Conservation (phyloP, 2,113 vertebrate genomes). For the Pseudolaguvia tuberculata region DNA sequence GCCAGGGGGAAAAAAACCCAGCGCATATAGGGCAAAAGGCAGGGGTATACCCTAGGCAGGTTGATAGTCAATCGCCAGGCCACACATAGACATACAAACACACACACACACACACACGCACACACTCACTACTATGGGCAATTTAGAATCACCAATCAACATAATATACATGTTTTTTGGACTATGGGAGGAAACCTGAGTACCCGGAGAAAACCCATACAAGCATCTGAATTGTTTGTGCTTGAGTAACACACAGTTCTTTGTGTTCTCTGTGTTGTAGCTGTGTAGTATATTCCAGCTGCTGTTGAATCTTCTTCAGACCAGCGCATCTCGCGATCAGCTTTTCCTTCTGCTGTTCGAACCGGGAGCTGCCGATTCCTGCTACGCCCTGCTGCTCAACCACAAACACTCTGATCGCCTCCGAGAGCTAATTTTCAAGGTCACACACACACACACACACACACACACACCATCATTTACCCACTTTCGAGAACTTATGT, state of each 20-base stretch:
- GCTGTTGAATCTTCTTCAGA: constrained; percentile 81
- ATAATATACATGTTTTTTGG: no score
- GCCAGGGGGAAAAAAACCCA: no score
- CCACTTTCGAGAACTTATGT: neutral
- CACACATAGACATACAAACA: no score
- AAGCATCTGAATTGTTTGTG: neutral
- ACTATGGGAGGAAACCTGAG: no score
- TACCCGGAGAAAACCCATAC: no score
- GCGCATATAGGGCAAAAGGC: no score
- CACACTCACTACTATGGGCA: no score
- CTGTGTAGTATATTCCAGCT: constrained; percentile 81
- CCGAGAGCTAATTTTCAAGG: constrained; percentile 92
- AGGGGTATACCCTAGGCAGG: no score
- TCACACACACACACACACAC: constrained; percentile 5
- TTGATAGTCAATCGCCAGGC: no score
- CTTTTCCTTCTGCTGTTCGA: constrained; percentile 93
- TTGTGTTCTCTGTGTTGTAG: constrained; percentile 58
- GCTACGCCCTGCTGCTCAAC: constrained; percentile 86
- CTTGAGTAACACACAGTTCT: neutral
- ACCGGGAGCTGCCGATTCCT: constrained; percentile 86
- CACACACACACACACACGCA: no score
- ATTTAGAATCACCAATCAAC: no score
- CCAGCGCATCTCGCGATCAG: constrained; percentile 82
- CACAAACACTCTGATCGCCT: constrained; percentile 87
- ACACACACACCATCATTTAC: neutral